Evolutionary conservation across 2,888 invertebrate species (phyloP), one percentile per base, ranked within the genome.

Genomic region (Eulithis testata): DNA sequence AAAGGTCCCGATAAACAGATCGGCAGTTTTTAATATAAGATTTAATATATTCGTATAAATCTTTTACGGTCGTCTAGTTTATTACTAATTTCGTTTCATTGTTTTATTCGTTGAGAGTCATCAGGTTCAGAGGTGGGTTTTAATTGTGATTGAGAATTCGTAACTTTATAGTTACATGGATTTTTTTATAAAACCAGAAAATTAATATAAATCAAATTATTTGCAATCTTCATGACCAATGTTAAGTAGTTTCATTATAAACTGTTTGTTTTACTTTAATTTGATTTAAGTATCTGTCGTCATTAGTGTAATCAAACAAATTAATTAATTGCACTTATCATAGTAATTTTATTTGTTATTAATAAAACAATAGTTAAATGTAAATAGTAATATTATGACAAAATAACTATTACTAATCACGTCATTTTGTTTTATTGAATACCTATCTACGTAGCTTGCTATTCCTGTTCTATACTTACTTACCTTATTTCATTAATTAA

Each of bases 1-100:
- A 90, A 88, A 80, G 77, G 79, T 76, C 76, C 83, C 85, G 81
- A 82, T 83, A 86, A 87, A 79, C 81, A 83, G 83, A 85, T 87
- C 86, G 83, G 78, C 83, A 78, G 76, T 83, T 89, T 85, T 88
- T 85, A 85, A 87, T 83, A 80, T 78, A 76, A 78, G 76, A 87
- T 86, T 88, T 88, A 84, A 86, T 86, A 88, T 86, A 89, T 88
- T 85, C 84, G 81, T 85, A 87, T 85, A 83, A 79, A 85, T 85
- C 81, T 83, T 88, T 85, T 83, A 86, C 79, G 82, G 79, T 77
- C 76, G 79, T 84, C 82, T 85, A 84, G 83, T 88, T 89, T 85
- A 88, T 87, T 85, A 80, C 79, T 76, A 66, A 69, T 69, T 68
- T 68, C 50, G 68, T 69, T 66, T 63, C 52, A 71, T 73, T 73